Evolutionary conservation across 2,797 vertebrate genomes (phyloP).

Genomic region (Rousettus madagascariensis): DNA sequence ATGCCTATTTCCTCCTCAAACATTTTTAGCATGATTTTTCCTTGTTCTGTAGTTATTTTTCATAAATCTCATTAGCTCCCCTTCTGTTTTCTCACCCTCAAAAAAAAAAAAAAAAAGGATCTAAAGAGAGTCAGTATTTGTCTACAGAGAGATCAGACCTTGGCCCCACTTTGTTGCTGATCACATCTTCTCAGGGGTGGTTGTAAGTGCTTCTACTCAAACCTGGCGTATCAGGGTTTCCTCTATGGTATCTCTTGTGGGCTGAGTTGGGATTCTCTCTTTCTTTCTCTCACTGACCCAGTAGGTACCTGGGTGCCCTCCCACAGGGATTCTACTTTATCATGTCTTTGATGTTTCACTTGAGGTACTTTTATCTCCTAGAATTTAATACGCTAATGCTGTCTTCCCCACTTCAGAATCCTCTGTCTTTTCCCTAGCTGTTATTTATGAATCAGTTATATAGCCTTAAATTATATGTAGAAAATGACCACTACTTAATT

Average conservation of each 20-base stretch:
- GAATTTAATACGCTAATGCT: not conserved
- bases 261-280: not conserved
- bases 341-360: not conserved
- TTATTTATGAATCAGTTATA: not conserved
- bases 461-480: not conserved
- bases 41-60: not conserved
- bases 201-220: not conserved
- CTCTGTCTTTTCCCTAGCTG: not conserved
- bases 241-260: not conserved
- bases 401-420: not conserved
- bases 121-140: not conserved
- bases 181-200: not conserved
- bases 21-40: not conserved
- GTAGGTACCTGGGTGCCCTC: not conserved
- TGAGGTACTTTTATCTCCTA: not conserved
- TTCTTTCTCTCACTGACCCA: not conserved
- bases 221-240: not conserved
- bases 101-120: not conserved
- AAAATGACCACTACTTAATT: not conserved
- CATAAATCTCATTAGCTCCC: not conserved
- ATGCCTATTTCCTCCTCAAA: not conserved
- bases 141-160: not conserved
- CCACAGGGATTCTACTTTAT: not conserved
- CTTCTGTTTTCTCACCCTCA: not conserved
- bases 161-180: not conserved